Percentiles rank a stretch among this genome's conserved stretches.
Evolutionary conservation across 1,140 invertebrate genomes (phyloP).

Genomic region (Lethocerus indicus): DNA sequence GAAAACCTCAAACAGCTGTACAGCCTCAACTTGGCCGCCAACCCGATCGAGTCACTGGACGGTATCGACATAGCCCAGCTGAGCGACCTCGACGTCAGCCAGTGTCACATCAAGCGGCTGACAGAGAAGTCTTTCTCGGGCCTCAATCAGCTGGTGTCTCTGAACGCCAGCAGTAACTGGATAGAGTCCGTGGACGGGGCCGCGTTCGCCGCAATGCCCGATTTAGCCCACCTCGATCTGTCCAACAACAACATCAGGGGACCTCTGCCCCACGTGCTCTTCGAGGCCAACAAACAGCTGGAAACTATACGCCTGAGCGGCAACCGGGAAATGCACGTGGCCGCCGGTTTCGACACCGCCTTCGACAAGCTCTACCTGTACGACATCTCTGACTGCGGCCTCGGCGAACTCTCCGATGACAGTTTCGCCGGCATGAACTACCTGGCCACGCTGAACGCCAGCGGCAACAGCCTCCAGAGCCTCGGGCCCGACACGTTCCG

Average conservation of each 20-base stretch:
- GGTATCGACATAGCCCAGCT: constrained; percentile 32
- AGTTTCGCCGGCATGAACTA: constrained; percentile 47
- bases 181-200: constrained; percentile 44
- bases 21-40: constrained; percentile 38
- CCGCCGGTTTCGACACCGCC: constrained; percentile 35
- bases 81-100: constrained; percentile 39
- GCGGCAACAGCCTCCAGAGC: constrained; percentile 30
- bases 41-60: constrained; percentile 32
- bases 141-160: constrained; percentile 37
- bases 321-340: constrained; percentile 37
- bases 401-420: constrained; percentile 35
- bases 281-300: constrained; percentile 42
- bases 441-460: constrained; percentile 38
- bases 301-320: constrained; percentile 46
- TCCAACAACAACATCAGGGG: constrained; percentile 42
- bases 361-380: constrained; percentile 41
- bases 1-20: constrained; percentile 35
- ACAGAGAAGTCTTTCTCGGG: constrained; percentile 42
- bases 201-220: constrained; percentile 39
- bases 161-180: constrained; percentile 40
- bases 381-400: constrained; percentile 47
- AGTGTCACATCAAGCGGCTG: constrained; percentile 40
- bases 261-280: constrained; percentile 39
- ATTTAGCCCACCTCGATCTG: constrained; percentile 43
- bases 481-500: constrained; percentile 23